Evolutionary conservation across 2,113 vertebrate species (phyloP).

Genomic region (Elaphurus davidianus): DNA sequence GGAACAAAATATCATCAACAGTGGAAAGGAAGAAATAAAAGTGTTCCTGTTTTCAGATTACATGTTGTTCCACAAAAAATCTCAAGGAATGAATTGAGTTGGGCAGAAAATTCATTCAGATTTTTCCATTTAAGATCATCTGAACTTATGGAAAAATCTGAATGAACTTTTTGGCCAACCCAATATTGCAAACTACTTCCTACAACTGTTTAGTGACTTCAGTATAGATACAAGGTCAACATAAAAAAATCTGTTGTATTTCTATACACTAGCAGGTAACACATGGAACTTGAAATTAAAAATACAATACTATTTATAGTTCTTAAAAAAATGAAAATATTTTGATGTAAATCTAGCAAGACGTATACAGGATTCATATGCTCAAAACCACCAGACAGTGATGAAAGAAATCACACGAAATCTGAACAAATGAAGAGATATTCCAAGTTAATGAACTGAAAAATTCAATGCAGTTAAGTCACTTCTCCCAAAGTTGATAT

Average conservation of each 20-base stretch:
- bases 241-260: background rate
- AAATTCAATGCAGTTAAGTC: background rate
- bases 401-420: background rate
- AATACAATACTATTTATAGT: background rate
- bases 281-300: background rate
- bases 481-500: background rate
- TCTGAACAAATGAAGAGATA: background rate
- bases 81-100: background rate
- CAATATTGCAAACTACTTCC: background rate
- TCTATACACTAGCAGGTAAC: background rate
- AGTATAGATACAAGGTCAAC: background rate
- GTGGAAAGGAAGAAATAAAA: background rate
- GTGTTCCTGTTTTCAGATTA: background rate
- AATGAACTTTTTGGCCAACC: background rate
- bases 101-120: background rate
- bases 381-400: background rate
- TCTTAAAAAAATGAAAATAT: background rate
- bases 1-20: background rate
- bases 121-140: background rate
- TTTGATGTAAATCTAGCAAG: background rate
- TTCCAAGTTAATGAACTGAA: background rate
- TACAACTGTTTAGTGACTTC: background rate
- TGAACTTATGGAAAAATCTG: background rate
- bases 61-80: background rate
- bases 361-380: background rate